phyloP scores from a whole-genome alignment of 1,140 invertebrate genomes.

The Drosophila mayri region DNA sequence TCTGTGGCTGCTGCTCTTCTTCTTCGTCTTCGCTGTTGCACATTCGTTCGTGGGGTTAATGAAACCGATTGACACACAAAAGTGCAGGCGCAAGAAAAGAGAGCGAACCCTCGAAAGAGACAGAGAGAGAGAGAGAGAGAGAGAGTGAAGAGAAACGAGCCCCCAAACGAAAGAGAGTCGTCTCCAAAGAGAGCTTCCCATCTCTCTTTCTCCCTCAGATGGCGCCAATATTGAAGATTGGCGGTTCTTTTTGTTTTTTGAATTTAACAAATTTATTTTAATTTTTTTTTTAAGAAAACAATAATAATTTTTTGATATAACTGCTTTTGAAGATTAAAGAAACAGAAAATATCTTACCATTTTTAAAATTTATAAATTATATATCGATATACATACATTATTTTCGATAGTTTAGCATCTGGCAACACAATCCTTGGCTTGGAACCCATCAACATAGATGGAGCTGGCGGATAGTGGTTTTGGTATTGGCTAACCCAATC shows the following conservation, averaged over 20 bases:
- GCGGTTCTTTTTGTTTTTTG: not conserved
- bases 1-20: slow-evolving; percentile 1
- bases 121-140: not conserved
- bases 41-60: slow-evolving; percentile 77
- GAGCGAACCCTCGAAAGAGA: slow-evolving; percentile 12
- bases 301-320: not conserved
- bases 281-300: too few species aligned
- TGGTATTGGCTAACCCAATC: not conserved
- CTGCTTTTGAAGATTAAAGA: not conserved
- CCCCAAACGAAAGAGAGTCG: slow-evolving; percentile 11
- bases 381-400: too few species aligned
- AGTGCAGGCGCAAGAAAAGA: slow-evolving; percentile 53
- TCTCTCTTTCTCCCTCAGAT: too few species aligned
- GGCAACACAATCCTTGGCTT: not conserved
- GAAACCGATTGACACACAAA: slow-evolving; percentile 85
- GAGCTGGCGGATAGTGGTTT: not conserved
- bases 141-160: slow-evolving; percentile 11
- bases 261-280: accelerated
- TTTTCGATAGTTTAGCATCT: not conserved
- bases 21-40: slow-evolving; percentile 32
- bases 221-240: too few species aligned
- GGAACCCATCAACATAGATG: slow-evolving; percentile 5
- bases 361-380: too few species aligned
- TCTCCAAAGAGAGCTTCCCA: not conserved
- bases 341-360: not conserved